Percentiles rank a stretch among this genome's conserved stretches.
phyloP scores from a whole-genome alignment of 1,140 invertebrate genomes.

The Drosophila setifemur region DNA sequence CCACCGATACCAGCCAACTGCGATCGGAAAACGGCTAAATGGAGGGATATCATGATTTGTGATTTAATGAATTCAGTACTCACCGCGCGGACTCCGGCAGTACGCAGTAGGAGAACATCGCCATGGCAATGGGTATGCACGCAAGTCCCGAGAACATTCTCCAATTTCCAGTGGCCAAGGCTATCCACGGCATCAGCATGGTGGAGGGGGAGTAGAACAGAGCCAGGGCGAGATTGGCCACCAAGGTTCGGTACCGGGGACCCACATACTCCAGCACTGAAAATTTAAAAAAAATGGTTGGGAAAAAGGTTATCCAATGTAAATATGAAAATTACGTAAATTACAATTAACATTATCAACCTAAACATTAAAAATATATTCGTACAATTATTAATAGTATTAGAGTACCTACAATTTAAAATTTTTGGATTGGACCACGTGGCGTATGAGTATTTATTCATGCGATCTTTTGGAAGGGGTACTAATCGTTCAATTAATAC shows the following conservation, averaged over 20 bases:
- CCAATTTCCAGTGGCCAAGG: slow-evolving; percentile 88
- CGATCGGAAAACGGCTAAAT: background rate
- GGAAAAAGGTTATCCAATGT: too few relatives aligned
- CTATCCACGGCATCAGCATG: slow-evolving; percentile 90
- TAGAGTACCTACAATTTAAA: too few relatives aligned
- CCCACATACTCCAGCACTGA: slow-evolving; percentile 93
- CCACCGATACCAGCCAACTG: slow-evolving; percentile 93
- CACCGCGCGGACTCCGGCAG: slow-evolving; percentile 91
- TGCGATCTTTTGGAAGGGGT: too few relatives aligned
- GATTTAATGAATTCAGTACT: background rate
- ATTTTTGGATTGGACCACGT: too few relatives aligned
- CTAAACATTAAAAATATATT: too few relatives aligned
- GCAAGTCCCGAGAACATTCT: slow-evolving; percentile 86
- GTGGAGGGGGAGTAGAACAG: slow-evolving; percentile 92
- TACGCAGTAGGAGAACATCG: slow-evolving; percentile 87
- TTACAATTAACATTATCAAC: too few relatives aligned
- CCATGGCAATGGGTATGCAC: slow-evolving; percentile 87
- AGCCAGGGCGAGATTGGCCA: slow-evolving; percentile 93
- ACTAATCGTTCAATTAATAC: too few relatives aligned
- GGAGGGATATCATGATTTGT: background rate
- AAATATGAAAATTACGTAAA: too few relatives aligned
- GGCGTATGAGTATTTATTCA: too few relatives aligned
- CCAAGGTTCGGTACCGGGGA: slow-evolving; percentile 92
- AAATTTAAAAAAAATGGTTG: slow-evolving; percentile 31
- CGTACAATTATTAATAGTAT: too few relatives aligned